Conservation (phyloP, 2,888 invertebrate species). For the Eupithecia pulchellata region DNA sequence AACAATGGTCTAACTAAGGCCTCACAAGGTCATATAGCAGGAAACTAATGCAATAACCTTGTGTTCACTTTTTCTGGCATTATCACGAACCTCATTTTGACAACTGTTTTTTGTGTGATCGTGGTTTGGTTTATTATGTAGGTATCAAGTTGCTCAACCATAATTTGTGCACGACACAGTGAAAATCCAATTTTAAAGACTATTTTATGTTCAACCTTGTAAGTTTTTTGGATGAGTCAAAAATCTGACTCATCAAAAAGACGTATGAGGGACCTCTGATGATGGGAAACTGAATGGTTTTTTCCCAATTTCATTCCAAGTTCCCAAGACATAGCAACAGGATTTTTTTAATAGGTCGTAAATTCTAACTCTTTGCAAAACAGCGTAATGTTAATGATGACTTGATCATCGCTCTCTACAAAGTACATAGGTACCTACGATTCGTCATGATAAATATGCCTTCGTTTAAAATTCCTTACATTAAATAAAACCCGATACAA, state of each 20-base stretch:
- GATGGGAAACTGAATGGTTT: neutral
- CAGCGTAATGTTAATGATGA: no score
- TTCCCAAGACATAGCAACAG: neutral
- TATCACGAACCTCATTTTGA: slow-evolving; percentile 20
- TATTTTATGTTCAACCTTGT: no score
- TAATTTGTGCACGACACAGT: neutral
- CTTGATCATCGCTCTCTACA: no score
- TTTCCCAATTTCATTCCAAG: neutral
- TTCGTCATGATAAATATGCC: no score
- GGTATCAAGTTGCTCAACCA: neutral
- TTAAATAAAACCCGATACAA: no score
- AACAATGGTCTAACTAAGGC: slow-evolving; percentile 21
- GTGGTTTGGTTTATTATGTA: neutral
- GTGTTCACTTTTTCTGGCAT: slow-evolving; percentile 54
- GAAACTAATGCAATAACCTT: slow-evolving; percentile 55
- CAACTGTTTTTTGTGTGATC: neutral
- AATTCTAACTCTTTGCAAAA: no score
- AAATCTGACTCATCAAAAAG: neutral
- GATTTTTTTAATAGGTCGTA: neutral
- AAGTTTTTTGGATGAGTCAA: no score
- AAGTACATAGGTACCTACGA: no score
- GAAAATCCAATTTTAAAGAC: neutral
- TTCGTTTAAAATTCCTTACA: no score
- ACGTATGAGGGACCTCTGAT: no score
- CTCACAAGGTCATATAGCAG: slow-evolving; percentile 53